These are phyloP conservation scores for Phalanger gymnotis DNA, from an alignment of 2,797 vertebrate genomes.

Conservation along the genomic window DNA sequence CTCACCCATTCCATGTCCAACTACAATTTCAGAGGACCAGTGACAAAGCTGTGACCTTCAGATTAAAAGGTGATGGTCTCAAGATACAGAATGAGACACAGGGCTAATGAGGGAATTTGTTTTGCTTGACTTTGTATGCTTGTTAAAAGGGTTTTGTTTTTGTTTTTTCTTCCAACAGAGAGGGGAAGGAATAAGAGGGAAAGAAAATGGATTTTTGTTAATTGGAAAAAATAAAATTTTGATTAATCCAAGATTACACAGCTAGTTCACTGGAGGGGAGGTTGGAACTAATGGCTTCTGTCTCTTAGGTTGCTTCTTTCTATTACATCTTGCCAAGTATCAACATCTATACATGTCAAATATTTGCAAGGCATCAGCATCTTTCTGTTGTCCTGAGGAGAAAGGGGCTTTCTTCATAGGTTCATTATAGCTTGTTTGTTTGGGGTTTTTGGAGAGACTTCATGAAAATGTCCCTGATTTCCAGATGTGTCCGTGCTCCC, in stretches of 20 bases:
- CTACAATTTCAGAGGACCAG: neutral
- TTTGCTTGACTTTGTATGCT: neutral
- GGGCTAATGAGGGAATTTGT: neutral
- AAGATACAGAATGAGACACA: neutral
- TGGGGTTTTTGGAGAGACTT: conserved; percentile 39
- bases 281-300: neutral
- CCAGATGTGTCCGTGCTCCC: conserved; percentile 79
- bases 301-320: neutral
- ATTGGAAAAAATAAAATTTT: neutral
- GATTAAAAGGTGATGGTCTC: neutral
- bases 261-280: neutral
- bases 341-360: neutral
- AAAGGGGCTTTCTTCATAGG: conserved; percentile 74
- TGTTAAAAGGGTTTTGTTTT: neutral
- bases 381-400: conserved; percentile 75
- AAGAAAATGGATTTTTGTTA: neutral
- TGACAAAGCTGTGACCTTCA: neutral
- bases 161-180: neutral
- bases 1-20: neutral
- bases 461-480: conserved; percentile 70
- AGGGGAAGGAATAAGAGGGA: neutral
- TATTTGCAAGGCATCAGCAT: conserved; percentile 78
- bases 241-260: neutral
- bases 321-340: neutral
- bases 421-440: conserved; percentile 11